phyloP scores from a whole-genome alignment of 1,140 invertebrate species.

The Apis laboriosa region DNA sequence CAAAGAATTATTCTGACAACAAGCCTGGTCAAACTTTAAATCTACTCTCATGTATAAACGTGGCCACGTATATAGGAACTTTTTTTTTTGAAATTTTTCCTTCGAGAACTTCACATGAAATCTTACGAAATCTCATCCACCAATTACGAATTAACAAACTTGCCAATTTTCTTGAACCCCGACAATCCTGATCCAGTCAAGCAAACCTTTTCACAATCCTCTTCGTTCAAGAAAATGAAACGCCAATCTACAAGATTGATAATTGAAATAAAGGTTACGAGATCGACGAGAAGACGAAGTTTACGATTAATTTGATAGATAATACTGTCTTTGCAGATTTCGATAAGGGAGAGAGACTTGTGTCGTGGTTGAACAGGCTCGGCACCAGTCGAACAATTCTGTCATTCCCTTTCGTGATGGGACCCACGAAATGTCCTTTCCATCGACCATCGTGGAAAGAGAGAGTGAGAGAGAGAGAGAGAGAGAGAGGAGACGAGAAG shows the following conservation, averaged over 20 bases:
- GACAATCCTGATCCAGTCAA: neutral
- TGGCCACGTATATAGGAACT: too few relatives aligned
- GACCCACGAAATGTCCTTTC: constrained; percentile 23
- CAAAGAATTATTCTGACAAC: too few relatives aligned
- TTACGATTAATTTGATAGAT: constrained; percentile 65
- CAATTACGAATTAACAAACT: too few relatives aligned
- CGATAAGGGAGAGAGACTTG: constrained; percentile 8
- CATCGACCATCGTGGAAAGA: neutral
- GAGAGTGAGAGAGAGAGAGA: neutral
- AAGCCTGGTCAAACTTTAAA: too few relatives aligned
- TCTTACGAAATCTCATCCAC: too few relatives aligned
- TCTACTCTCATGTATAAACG: too few relatives aligned
- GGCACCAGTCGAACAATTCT: constrained; percentile 48
- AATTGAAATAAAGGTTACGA: constrained; percentile 62
- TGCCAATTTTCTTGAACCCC: neutral
- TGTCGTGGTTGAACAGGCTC: neutral
- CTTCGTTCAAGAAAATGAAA: neutral
- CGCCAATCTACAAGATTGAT: neutral
- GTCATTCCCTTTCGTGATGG: constrained; percentile 33
- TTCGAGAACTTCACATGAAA: too few relatives aligned
- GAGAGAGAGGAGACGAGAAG: neutral
- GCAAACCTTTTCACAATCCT: neutral
- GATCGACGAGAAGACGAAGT: constrained; percentile 33
- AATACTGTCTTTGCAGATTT: constrained; percentile 45
- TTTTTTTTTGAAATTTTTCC: too few relatives aligned